Evolutionary conservation across 2,113 vertebrate species (phyloP).

Genomic region (Sorex araneus): DNA sequence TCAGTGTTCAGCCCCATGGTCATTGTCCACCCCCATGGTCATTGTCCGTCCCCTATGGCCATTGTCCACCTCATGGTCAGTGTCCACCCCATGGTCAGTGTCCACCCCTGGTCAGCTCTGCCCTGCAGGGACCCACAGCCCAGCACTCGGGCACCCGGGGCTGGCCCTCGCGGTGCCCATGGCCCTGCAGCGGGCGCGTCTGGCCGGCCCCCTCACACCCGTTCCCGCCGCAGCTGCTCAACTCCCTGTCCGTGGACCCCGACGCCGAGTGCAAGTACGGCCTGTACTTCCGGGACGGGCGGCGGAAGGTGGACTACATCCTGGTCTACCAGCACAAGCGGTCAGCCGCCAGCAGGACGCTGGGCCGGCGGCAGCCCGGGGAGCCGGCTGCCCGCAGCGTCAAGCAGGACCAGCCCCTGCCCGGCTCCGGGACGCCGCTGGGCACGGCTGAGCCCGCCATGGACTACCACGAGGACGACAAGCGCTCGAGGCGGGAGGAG

Average conservation of each 20-base stretch:
- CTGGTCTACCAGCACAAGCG: conserved; percentile 95
- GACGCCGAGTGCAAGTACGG: conserved; percentile 88
- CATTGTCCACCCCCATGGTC: no score
- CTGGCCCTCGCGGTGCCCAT: no score
- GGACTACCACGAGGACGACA: conserved; percentile 94
- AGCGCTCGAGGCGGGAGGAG: conserved; percentile 92
- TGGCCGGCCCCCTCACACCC: no score
- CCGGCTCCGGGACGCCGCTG: conserved; percentile 86
- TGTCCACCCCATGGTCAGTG: no score
- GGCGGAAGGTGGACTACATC: conserved; percentile 95
- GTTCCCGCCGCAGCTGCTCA: conserved; percentile 89
- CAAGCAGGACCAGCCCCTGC: conserved; percentile 86
- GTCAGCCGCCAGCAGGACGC: conserved; percentile 78
- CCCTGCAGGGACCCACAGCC: no score
- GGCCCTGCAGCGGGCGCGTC: no score
- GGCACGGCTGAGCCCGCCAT: conserved; percentile 86
- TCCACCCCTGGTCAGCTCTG: no score
- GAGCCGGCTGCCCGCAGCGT: conserved; percentile 85
- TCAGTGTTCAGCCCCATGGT: no score
- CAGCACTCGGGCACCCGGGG: no score
- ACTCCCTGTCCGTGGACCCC: conserved; percentile 88
- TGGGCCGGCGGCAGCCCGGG: conserved; percentile 85
- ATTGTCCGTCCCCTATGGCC: no score
- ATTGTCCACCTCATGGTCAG: no score
- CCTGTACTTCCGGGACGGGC: conserved; percentile 94